Conservation (phyloP, 2,888 invertebrate genomes). For the Drosophila putrida region DNA sequence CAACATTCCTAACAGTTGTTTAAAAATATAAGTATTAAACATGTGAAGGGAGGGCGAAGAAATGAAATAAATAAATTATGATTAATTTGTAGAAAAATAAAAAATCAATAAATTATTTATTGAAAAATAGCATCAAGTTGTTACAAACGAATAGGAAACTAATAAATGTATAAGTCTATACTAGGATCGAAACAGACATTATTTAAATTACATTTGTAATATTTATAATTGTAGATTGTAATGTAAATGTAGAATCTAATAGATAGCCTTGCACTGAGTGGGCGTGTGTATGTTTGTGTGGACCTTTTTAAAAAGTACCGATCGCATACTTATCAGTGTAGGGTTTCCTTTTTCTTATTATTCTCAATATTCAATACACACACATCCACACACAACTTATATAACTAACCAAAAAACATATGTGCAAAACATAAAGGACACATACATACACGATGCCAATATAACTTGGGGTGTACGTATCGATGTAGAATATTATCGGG, state of each 20-base stretch:
- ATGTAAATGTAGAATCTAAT: constrained; percentile 23
- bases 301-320: constrained; percentile 29
- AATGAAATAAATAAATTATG: constrained; percentile 28
- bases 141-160: constrained; percentile 54
- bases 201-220: constrained; percentile 6
- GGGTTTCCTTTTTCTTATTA: not conserved
- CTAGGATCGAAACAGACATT: constrained; percentile 22
- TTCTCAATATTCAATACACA: constrained; percentile 7
- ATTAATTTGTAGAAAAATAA: constrained; percentile 50
- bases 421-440: constrained; percentile 22
- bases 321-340: constrained; percentile 38
- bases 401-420: constrained; percentile 31
- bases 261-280: constrained; percentile 40
- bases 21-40: constrained; percentile 10
- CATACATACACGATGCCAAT: constrained; percentile 47
- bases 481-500: constrained; percentile 9
- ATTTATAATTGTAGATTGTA: constrained; percentile 2
- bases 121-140: constrained; percentile 32
- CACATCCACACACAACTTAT: constrained; percentile 31
- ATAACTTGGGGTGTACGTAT: constrained; percentile 57
- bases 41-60: not conserved
- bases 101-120: constrained; percentile 58
- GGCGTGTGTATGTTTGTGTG: constrained; percentile 15
- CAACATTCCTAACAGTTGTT: constrained; percentile 18
- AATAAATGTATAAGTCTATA: constrained; percentile 32